Conservation (phyloP, 2,113 vertebrate genomes). For the Megalops atlanticus region DNA sequence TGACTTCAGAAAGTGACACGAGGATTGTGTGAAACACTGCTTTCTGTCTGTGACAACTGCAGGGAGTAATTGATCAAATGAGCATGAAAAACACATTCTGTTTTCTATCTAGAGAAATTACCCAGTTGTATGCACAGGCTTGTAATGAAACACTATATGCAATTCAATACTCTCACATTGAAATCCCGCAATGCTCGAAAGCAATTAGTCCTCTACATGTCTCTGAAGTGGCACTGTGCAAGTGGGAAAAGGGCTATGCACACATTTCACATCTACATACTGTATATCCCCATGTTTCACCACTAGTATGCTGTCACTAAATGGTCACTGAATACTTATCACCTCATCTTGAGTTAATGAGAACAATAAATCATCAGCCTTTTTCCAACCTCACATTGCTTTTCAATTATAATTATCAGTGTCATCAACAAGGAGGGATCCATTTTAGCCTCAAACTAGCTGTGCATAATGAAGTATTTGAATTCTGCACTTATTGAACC, state of each 20-base stretch:
- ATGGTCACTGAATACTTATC: no score
- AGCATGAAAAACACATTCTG: neutral
- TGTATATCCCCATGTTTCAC: neutral
- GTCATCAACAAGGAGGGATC: no score
- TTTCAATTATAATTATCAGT: no score
- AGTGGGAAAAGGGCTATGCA: neutral
- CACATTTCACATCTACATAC: neutral
- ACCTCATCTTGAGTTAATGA: no score
- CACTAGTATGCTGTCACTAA: no score
- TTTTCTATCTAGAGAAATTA: neutral
- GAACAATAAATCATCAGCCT: no score
- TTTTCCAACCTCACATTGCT: no score
- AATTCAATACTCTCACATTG: neutral
- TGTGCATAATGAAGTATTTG: no score
- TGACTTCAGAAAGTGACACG: neutral
- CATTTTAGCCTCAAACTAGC: no score
- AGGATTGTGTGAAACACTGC: neutral
- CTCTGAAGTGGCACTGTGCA: neutral
- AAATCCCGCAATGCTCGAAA: neutral
- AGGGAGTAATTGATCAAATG: neutral
- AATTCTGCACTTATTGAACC: no score
- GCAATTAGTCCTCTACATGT: neutral
- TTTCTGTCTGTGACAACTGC: neutral
- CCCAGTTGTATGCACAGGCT: neutral
- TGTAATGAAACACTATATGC: neutral